phyloP scores from a whole-genome alignment of 2,113 vertebrate species.

The Phycodurus eques region DNA sequence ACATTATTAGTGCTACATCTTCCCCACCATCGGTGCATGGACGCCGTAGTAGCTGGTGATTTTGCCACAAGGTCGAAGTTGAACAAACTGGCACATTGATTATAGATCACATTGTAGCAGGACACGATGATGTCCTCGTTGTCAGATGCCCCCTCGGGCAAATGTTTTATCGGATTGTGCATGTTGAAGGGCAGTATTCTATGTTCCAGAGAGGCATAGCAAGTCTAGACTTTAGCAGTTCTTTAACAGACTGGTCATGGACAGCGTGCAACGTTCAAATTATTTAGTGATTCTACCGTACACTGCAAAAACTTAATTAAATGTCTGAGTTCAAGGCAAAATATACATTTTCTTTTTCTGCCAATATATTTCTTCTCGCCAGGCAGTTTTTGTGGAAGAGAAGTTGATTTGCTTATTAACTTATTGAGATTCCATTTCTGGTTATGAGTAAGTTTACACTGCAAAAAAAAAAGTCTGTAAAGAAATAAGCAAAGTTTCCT shows the following conservation, averaged over 20 bases:
- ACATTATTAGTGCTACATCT: conserved; percentile 32
- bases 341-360: neutral
- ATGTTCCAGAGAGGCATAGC: neutral
- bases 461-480: too few species aligned
- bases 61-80: conserved; percentile 52
- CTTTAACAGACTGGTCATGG: neutral
- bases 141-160: conserved; percentile 11
- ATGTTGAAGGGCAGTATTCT: conserved; percentile 23
- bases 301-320: neutral
- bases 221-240: neutral
- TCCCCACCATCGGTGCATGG: conserved; percentile 35
- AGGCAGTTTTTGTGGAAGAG: neutral
- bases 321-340: neutral
- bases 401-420: neutral
- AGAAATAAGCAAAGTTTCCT: too few species aligned
- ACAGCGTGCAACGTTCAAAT: neutral
- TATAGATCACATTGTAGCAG: conserved; percentile 30
- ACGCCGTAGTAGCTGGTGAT: conserved; percentile 44
- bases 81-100: conserved; percentile 51
- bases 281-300: neutral
- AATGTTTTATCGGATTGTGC: conserved; percentile 20
- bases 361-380: neutral
- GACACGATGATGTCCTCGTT: conserved; percentile 31
- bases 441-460: neutral
- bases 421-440: neutral